Conservation (phyloP, 2,888 invertebrate species). For the Idaea aversata region DNA sequence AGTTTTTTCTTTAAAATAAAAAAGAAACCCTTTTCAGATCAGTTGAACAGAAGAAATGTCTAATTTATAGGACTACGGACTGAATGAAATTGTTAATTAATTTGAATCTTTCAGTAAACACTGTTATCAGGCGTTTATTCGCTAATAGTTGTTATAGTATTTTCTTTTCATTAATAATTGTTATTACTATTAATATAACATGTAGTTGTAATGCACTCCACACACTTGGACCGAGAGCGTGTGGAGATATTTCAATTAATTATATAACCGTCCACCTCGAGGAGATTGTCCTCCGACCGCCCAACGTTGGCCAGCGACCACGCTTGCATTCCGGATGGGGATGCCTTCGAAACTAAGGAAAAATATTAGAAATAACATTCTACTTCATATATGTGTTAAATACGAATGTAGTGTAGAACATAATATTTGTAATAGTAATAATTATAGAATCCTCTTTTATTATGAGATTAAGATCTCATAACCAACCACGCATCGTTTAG, state of each 20-base stretch:
- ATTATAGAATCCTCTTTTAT: background rate
- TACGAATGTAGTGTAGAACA: background rate
- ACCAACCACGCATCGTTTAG: background rate
- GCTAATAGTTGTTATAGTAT: too few relatives aligned
- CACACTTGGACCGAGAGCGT: background rate
- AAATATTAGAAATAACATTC: background rate
- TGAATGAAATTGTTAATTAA: background rate
- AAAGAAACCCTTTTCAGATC: too few relatives aligned
- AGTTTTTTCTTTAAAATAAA: too few relatives aligned
- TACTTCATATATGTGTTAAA: background rate
- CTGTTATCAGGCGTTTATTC: too few relatives aligned
- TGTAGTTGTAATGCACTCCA: background rate
- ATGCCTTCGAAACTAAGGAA: background rate
- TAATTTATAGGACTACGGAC: background rate
- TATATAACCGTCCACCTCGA: background rate
- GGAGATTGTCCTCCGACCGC: background rate
- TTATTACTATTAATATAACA: background rate
- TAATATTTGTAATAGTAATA: background rate
- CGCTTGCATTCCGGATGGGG: background rate
- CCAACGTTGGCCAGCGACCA: background rate
- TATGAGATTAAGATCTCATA: background rate
- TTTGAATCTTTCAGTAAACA: background rate
- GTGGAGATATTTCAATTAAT: slow-evolving; percentile 4
- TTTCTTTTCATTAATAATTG: too few relatives aligned
- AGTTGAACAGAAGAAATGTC: background rate